Percentiles rank a stretch among this genome's conserved stretches.
Conservation (phyloP, 2,797 vertebrate species). For the Malacoraja senta region DNA sequence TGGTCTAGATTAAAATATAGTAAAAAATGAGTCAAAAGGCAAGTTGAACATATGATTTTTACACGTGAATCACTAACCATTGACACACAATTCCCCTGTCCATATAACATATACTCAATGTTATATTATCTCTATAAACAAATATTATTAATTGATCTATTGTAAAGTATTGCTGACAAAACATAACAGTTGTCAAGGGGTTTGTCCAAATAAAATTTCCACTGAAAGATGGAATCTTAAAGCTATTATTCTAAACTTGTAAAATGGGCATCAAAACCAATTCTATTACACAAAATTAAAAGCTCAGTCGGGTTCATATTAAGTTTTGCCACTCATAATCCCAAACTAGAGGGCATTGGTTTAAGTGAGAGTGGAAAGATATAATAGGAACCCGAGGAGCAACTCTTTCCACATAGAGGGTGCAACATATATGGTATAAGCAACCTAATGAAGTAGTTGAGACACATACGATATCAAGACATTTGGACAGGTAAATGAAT, state of each 20-base stretch:
- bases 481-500: too few species aligned
- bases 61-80: not conserved
- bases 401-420: too few species aligned
- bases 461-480: too few species aligned
- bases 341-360: too few species aligned
- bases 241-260: not conserved
- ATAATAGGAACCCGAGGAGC: too few species aligned
- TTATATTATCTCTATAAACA: not conserved
- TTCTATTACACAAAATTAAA: not conserved
- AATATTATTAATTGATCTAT: not conserved
- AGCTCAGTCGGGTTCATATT: not conserved
- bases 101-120: not conserved
- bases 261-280: not conserved
- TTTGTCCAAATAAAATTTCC: conserved; percentile 4
- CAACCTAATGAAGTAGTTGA: too few species aligned
- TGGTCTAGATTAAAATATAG: not conserved
- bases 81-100: not conserved
- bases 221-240: not conserved
- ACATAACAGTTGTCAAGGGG: not conserved
- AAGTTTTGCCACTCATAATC: not conserved
- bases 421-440: too few species aligned
- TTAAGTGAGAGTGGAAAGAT: too few species aligned
- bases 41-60: not conserved
- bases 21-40: not conserved
- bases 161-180: not conserved